Conservation (phyloP, 2,113 vertebrate genomes). For the Drymodes brunneopygia region DNA sequence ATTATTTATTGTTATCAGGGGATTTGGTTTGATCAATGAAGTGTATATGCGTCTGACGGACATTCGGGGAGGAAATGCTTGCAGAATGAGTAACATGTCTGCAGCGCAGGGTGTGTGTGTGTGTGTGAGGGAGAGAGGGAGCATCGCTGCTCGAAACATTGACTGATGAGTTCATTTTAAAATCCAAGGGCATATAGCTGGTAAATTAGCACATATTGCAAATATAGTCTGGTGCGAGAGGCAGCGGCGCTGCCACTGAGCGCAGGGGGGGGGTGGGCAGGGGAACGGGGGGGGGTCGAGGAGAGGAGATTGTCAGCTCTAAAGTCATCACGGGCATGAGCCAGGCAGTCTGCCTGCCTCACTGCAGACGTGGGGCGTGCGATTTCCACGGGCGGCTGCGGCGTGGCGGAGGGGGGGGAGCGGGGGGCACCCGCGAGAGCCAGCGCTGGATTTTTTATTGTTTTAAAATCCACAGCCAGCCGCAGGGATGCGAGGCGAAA, state of each 20-base stretch:
- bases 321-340: slow-evolving; percentile 42
- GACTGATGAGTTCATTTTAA: slow-evolving; percentile 60
- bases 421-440: neutral
- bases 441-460: neutral
- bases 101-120: slow-evolving; percentile 34
- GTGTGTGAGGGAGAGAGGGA: slow-evolving; percentile 25
- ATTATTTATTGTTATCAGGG: slow-evolving; percentile 56
- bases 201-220: slow-evolving; percentile 63
- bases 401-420: neutral
- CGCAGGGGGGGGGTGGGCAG: neutral
- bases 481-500: neutral
- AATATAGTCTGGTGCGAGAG: slow-evolving; percentile 36
- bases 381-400: slow-evolving; percentile 48
- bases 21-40: slow-evolving; percentile 56
- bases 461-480: neutral
- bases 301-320: slow-evolving; percentile 28
- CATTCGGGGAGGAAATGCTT: slow-evolving; percentile 46
- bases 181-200: slow-evolving; percentile 63
- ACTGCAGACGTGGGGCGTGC: slow-evolving; percentile 41
- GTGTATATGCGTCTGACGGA: slow-evolving; percentile 41
- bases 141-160: slow-evolving; percentile 15
- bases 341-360: slow-evolving; percentile 18
- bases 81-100: slow-evolving; percentile 62
- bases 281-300: neutral
- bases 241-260: slow-evolving; percentile 1